Base-by-base conservation (phyloP, 92 coral and sea anemone species). In the Parazoanthus atlanticus region DNA sequence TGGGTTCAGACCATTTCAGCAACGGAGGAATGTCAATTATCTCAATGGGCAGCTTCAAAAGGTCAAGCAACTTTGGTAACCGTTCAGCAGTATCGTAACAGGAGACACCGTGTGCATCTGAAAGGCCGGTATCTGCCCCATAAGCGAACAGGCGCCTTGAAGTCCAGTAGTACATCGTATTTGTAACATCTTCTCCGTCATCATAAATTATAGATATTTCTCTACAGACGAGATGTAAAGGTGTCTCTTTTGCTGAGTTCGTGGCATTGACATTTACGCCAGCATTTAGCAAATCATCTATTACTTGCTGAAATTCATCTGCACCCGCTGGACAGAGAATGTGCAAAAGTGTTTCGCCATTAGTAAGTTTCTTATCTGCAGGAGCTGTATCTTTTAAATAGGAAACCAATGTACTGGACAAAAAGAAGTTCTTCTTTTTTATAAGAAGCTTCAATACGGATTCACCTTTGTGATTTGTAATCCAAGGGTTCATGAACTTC, bases 191-290 rank as follows among this genome's bases (percentile, higher is more conserved):
- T n/a, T 8, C 17, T 13, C 6, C 33, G 43, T 30, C 21, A 17
- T 8, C 77, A 32, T 10, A 8, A 19, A 73, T 73, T 19, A 1
- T 73, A 32, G 77, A 73, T 16, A 73, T 73, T 36, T 30, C 17
- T 73, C 33, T 10, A 32, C 77, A 73, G 77, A 73, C 77, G 19
- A 73, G 77, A 30, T 73, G 77, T 30, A 73, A 73, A 2, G 77
- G 77, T 26, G 77, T 73, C 21, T 73, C 34, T 8, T 73, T 73
- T 30, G 16, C 33, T 73, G 77, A 28, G 21, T 73, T 73, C 31
- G 34, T 10, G 8, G 38, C 31, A 73, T 73, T 73, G 5, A 73
- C 77, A 15, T 73, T 30, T 30, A 73, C 77, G 19, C 77, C 77
- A 30, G 40, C 4, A 31, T 31, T 73, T 28, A 73, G 77, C 40